Percentiles rank a stretch among this genome's conserved stretches.
phyloP scores from a whole-genome alignment of 2,113 vertebrate genomes.

The Pomatorhinus ruficollis region DNA sequence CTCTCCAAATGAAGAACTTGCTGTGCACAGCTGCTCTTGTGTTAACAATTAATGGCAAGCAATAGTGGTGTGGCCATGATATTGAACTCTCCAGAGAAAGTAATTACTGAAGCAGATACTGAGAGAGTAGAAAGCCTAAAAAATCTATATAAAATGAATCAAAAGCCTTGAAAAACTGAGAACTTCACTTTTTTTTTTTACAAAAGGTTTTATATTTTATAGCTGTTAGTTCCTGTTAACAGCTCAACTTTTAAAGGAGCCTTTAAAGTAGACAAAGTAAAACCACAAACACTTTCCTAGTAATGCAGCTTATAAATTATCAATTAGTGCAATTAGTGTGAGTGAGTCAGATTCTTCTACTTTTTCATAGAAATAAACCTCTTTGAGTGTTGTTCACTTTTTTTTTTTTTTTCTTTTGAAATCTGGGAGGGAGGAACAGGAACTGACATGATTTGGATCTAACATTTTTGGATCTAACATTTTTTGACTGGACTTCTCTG shows the following conservation, averaged over 20 bases:
- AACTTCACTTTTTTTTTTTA: background rate
- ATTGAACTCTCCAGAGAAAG: slow-evolving; percentile 45
- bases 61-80: background rate
- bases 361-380: background rate
- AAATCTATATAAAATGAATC: slow-evolving; percentile 49
- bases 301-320: background rate
- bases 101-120: slow-evolving; percentile 41
- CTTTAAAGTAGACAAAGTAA: background rate
- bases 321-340: background rate
- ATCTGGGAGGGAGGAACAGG: background rate
- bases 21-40: slow-evolving; percentile 60
- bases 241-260: background rate
- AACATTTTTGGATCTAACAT: no score
- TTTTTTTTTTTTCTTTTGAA: background rate
- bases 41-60: slow-evolving; percentile 14
- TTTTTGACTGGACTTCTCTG: no score
- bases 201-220: background rate
- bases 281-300: background rate
- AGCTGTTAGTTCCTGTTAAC: background rate
- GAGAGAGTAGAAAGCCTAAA: background rate
- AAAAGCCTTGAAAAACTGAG: slow-evolving; percentile 27
- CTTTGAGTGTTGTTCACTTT: background rate
- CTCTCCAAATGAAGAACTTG: slow-evolving; percentile 27
- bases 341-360: background rate
- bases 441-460: background rate